phyloP scores from a whole-genome alignment of 2,888 invertebrate species.

The Proisotoma minuta region DNA sequence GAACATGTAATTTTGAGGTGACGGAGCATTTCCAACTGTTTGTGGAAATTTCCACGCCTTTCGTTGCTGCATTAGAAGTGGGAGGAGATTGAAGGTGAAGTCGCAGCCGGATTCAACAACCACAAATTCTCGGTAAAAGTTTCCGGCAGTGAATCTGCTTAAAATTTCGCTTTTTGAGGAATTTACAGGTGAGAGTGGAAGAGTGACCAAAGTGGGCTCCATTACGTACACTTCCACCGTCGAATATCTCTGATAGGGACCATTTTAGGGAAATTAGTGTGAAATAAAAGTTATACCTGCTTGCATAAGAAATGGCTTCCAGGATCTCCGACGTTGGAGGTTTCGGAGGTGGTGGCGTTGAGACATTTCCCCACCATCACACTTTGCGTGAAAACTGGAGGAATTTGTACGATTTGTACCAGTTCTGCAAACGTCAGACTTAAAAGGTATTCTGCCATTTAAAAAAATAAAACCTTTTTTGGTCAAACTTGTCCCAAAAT shows the following conservation, averaged over 20 bases:
- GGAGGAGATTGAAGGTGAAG: constrained; percentile 26
- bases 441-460: neutral
- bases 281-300: constrained; percentile 20
- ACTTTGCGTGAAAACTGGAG: constrained; percentile 29
- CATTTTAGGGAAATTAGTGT: neutral
- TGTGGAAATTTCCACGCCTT: neutral
- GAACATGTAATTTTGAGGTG: neutral
- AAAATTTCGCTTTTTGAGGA: too few species aligned
- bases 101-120: constrained; percentile 31
- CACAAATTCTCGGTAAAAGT: constrained; percentile 23
- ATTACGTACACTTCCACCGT: constrained; percentile 25
- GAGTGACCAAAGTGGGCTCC: neutral
- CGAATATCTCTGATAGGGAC: constrained; percentile 23
- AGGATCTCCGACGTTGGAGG: neutral
- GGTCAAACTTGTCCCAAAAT: constrained; percentile 21
- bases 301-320: constrained; percentile 23
- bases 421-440: constrained; percentile 8
- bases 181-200: too few species aligned
- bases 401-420: constrained; percentile 27
- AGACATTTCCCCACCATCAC: constrained; percentile 29
- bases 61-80: constrained; percentile 12
- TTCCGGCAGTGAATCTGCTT: neutral
- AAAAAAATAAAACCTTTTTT: constrained; percentile 16
- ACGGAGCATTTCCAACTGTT: neutral
- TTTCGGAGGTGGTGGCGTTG: constrained; percentile 14